Percentiles rank a stretch among this genome's conserved stretches.
Conservation (phyloP, 2,797 vertebrate genomes). For the Sebastes variabilis region DNA sequence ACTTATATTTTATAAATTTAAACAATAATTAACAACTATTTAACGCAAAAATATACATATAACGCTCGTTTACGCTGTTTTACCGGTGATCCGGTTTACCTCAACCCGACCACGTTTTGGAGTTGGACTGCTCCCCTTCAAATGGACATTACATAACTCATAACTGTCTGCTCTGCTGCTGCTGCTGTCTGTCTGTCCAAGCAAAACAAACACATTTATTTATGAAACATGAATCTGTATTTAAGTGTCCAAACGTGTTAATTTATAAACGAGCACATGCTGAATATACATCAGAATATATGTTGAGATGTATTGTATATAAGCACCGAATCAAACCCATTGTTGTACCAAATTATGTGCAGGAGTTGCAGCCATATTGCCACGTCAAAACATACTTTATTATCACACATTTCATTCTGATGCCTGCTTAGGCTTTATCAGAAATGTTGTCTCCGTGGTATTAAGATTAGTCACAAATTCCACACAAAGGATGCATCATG, state of each 20-base stretch:
- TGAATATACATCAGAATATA: background rate
- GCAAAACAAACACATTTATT: constrained; percentile 58
- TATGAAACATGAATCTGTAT: background rate
- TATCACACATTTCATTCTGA: background rate
- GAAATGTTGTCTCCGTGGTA: background rate
- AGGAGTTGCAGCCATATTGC: background rate
- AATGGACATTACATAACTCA: constrained; percentile 67
- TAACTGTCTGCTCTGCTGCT: constrained; percentile 35
- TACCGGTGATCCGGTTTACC: rapidly evolving
- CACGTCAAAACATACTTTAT: background rate
- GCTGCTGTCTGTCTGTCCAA: constrained; percentile 43
- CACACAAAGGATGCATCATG: background rate
- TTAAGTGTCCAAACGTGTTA: background rate
- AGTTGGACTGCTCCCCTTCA: constrained; percentile 33
- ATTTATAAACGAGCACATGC: background rate
- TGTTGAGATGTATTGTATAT: background rate
- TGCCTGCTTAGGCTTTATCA: background rate
- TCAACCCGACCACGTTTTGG: background rate
- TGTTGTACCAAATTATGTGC: background rate
- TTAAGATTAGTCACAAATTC: background rate
- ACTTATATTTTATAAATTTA: rapidly evolving
- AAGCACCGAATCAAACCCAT: background rate
- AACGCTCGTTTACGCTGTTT: rapidly evolving
- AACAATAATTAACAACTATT: rapidly evolving
- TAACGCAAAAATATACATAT: rapidly evolving